A percentile compares a stretch with the other conserved stretches of the same genome.
phyloP scores from a whole-genome alignment of 1,140 invertebrate genomes.

The Anastrepha ludens region DNA sequence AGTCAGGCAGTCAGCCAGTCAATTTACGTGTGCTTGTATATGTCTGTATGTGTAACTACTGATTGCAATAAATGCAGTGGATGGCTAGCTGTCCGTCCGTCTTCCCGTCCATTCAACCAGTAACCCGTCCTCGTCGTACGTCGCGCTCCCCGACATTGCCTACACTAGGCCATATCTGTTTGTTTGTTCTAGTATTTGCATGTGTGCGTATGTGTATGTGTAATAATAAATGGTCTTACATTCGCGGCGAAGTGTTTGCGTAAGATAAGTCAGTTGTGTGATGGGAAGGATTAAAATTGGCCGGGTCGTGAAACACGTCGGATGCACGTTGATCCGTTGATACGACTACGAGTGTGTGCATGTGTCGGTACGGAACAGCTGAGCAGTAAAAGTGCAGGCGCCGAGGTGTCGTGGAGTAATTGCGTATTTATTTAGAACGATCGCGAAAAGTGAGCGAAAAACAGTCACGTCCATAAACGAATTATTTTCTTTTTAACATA shows the following conservation, averaged over 20 bases:
- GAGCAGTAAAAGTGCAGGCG: background rate
- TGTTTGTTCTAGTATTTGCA: background rate
- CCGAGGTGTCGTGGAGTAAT: background rate
- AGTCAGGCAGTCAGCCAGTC: background rate
- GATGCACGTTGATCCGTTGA: background rate
- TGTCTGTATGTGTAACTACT: background rate
- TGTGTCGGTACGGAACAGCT: background rate
- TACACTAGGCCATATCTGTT: background rate
- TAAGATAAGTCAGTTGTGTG: background rate
- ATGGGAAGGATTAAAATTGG: conserved; percentile 29
- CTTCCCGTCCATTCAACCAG: background rate
- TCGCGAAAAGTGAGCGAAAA: background rate
- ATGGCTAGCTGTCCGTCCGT: conserved; percentile 5
- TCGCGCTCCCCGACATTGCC: background rate
- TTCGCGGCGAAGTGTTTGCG: conserved; percentile 25
- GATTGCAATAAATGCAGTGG: background rate
- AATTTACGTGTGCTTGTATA: background rate
- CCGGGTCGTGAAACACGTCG: background rate
- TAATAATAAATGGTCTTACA: too few relatives aligned
- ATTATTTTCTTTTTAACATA: conserved; percentile 15
- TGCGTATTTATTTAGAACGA: conserved; percentile 37
- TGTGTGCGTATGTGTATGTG: too few relatives aligned
- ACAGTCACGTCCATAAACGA: conserved; percentile 33
- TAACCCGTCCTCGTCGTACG: too few relatives aligned
- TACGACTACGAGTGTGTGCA: background rate